Evolutionary conservation across 2,797 vertebrate species (phyloP).

Genomic region (Characodon lateralis): DNA sequence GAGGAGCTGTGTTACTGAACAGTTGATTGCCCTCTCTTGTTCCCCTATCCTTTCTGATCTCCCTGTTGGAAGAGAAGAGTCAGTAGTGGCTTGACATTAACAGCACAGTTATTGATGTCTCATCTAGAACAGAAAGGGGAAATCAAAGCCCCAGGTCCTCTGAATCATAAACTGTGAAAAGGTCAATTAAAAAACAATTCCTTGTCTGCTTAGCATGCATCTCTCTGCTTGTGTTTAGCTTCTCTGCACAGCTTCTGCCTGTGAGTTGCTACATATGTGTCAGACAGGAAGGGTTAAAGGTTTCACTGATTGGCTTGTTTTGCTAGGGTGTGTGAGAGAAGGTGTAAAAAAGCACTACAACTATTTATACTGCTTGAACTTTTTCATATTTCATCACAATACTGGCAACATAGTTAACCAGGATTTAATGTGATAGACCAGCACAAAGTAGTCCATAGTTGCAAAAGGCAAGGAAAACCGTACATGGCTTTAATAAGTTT

Average conservation of each 20-base stretch:
- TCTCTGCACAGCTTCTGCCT: slow-evolving; percentile 9
- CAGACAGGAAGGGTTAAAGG: not conserved
- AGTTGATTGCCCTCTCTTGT: slow-evolving; percentile 3
- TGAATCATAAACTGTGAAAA: slow-evolving; percentile 48
- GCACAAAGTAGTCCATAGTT: too few species aligned
- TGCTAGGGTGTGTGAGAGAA: slow-evolving; percentile 26
- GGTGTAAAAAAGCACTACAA: slow-evolving; percentile 1
- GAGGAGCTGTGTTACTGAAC: slow-evolving; percentile 1
- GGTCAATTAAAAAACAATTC: slow-evolving; percentile 46
- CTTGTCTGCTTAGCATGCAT: slow-evolving; percentile 24
- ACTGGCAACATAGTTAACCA: too few species aligned
- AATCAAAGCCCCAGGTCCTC: slow-evolving; percentile 44
- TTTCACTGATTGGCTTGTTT: slow-evolving; percentile 9
- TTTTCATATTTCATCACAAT: too few species aligned
- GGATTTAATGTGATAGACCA: too few species aligned
- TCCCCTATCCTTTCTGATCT: slow-evolving; percentile 16
- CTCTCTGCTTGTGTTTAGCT: slow-evolving; percentile 17
- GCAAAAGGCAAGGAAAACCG: too few species aligned
- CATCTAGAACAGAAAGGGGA: slow-evolving; percentile 24
- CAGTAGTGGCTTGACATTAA: slow-evolving; percentile 48
- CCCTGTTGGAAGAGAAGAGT: slow-evolving; percentile 9
- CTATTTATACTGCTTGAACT: too few species aligned
- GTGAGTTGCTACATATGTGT: not conserved
- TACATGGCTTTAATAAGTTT: too few species aligned
- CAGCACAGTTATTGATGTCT: slow-evolving; percentile 47